These are phyloP conservation scores for Amblyjoppa fuscipennis DNA, from an alignment of 2,888 invertebrate genomes.

Conservation along the genomic window DNA sequence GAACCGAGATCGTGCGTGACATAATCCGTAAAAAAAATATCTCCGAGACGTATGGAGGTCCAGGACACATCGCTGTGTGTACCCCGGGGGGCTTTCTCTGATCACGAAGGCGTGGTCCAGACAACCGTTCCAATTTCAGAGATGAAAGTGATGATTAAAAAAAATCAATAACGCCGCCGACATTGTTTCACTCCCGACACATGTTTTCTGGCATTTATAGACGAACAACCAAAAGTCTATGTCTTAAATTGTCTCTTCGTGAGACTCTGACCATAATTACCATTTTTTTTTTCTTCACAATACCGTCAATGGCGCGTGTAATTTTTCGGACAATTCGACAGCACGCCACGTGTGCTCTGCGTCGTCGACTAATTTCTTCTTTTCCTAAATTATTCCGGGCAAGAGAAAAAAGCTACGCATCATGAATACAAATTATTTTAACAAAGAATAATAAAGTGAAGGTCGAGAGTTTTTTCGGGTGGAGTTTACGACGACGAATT, in stretches of 20 bases:
- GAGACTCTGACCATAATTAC: conserved; percentile 15
- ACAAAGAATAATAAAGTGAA: conserved; percentile 27
- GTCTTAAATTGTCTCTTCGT: background rate
- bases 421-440: conserved; percentile 43
- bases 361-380: background rate
- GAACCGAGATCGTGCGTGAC: conserved; percentile 12
- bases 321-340: background rate
- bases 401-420: conserved; percentile 31
- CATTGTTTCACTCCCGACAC: conserved; percentile 39
- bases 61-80: conserved; percentile 36
- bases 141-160: conserved; percentile 66
- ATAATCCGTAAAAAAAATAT: conserved; percentile 54
- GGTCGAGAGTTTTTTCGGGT: conserved; percentile 18
- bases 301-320: background rate
- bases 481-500: conserved; percentile 61
- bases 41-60: conserved; percentile 43
- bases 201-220: background rate
- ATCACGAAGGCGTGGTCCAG: conserved; percentile 57
- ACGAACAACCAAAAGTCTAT: conserved; percentile 6
- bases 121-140: conserved; percentile 67
- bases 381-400: conserved; percentile 3
- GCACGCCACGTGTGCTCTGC: background rate
- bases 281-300: background rate
- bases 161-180: conserved; percentile 52
- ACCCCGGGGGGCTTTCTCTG: conserved; percentile 58